Evolutionary conservation across 2,113 vertebrate genomes (phyloP).

Genomic region (Rhinolophus sinicus): DNA sequence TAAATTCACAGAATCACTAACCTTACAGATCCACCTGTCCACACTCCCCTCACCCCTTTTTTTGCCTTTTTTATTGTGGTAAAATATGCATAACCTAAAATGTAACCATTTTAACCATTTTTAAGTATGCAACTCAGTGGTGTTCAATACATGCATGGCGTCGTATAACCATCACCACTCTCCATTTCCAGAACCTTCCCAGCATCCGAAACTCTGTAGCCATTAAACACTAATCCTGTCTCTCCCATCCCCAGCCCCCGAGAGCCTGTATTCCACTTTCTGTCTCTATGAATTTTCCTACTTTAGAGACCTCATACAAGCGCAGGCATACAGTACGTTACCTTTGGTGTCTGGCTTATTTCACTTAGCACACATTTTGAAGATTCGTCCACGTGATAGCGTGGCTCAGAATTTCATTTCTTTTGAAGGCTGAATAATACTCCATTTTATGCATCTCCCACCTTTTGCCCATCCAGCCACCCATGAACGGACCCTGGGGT

Average conservation of each 20-base stretch:
- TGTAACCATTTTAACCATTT: background rate
- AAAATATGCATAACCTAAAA: background rate
- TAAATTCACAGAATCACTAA: background rate
- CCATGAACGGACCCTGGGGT: background rate
- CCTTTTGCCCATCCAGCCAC: background rate
- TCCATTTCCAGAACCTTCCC: background rate
- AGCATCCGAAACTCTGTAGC: background rate
- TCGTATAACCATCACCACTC: background rate
- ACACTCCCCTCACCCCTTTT: background rate
- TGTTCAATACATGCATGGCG: background rate
- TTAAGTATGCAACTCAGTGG: background rate
- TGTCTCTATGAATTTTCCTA: background rate
- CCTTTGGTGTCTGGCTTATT: background rate
- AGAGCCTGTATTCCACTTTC: background rate
- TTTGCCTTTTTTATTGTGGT: background rate
- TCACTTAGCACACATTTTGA: background rate
- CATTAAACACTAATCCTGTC: background rate
- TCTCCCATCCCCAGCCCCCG: too few relatives aligned
- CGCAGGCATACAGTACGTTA: background rate
- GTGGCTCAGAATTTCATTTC: background rate
- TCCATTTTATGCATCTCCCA: background rate
- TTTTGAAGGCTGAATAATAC: background rate
- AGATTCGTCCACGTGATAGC: background rate
- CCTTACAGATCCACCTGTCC: background rate
- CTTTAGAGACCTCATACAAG: background rate